Evolutionary conservation across 2,113 vertebrate species (phyloP).

Genomic region (Chaetodon auriga): DNA sequence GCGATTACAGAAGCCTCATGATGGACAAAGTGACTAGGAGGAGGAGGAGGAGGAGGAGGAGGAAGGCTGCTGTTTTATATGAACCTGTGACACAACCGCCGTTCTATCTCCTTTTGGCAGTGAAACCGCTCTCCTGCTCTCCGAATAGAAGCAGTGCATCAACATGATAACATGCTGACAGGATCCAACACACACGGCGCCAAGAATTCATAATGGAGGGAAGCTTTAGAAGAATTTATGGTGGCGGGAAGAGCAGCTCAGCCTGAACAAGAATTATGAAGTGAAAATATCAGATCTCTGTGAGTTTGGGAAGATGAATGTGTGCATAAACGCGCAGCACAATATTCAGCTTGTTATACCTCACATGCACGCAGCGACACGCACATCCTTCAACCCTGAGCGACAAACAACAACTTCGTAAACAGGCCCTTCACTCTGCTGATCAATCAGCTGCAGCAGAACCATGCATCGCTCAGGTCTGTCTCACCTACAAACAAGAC

Average conservation of each 20-base stretch:
- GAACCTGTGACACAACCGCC: background rate
- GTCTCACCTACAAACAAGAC: too few species aligned
- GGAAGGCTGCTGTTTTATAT: conserved; percentile 5
- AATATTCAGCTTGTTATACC: too few species aligned
- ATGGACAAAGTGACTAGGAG: conserved; percentile 2
- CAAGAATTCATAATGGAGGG: conserved; percentile 19
- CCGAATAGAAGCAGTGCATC: background rate
- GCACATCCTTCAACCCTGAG: too few species aligned
- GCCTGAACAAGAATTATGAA: background rate
- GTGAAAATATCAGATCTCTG: background rate
- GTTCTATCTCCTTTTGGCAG: background rate
- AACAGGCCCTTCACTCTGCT: too few species aligned
- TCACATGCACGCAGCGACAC: too few species aligned
- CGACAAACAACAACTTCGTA: too few species aligned
- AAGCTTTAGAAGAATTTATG: conserved; percentile 12
- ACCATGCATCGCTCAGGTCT: too few species aligned
- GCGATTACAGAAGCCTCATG: background rate
- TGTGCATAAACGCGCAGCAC: background rate
- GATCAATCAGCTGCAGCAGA: too few species aligned
- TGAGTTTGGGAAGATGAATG: background rate
- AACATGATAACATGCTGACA: background rate
- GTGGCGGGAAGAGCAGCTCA: background rate
- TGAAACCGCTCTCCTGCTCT: background rate
- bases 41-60: conserved; percentile 2
- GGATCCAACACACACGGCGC: background rate